Conservation (phyloP, 2,888 invertebrate genomes). For the Andrena hattorfiana region DNA sequence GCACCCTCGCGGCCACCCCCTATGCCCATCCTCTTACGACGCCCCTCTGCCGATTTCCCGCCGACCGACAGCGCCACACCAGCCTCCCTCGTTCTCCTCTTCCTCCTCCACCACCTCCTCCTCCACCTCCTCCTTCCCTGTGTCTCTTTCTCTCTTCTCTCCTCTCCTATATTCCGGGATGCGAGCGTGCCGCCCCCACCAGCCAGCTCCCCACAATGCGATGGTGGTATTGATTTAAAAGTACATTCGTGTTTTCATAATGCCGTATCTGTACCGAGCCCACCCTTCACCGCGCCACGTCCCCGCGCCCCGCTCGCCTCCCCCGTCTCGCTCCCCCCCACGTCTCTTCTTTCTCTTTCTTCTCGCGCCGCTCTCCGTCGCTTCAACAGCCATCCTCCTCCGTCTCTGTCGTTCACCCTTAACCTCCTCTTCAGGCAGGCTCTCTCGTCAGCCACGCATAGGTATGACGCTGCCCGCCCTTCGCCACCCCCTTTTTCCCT, state of each 20-base stretch:
- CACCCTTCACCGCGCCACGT: slow-evolving; percentile 63
- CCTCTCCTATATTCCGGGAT: slow-evolving; percentile 74
- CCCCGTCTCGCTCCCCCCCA: slow-evolving; percentile 31
- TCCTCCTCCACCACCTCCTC: slow-evolving; percentile 54
- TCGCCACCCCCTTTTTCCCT: slow-evolving; percentile 38
- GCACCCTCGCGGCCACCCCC: slow-evolving; percentile 52
- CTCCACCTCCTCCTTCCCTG: slow-evolving; percentile 72
- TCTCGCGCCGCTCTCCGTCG: not conserved
- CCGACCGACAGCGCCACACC: slow-evolving; percentile 71
- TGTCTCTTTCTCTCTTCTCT: slow-evolving; percentile 44
- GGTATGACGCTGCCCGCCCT: slow-evolving; percentile 59
- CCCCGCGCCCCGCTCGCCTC: slow-evolving; percentile 1
- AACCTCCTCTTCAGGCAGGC: slow-evolving; percentile 62
- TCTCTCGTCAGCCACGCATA: slow-evolving; percentile 63
- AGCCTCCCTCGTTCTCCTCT: slow-evolving; percentile 52
- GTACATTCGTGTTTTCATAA: slow-evolving; percentile 85
- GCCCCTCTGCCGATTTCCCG: slow-evolving; percentile 38
- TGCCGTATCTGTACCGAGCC: slow-evolving; percentile 85
- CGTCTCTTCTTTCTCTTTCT: slow-evolving; percentile 30
- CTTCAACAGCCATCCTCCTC: slow-evolving; percentile 3
- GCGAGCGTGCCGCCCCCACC: slow-evolving; percentile 75
- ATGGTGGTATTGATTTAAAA: slow-evolving; percentile 86
- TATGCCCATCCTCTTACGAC: slow-evolving; percentile 53
- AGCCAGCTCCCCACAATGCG: slow-evolving; percentile 84
- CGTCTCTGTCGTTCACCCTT: slow-evolving; percentile 52